Evolutionary conservation across 2,113 vertebrate species (phyloP), one percentile per base, ranked within the genome.

Genomic region (Genyomyrus donnyi): DNA sequence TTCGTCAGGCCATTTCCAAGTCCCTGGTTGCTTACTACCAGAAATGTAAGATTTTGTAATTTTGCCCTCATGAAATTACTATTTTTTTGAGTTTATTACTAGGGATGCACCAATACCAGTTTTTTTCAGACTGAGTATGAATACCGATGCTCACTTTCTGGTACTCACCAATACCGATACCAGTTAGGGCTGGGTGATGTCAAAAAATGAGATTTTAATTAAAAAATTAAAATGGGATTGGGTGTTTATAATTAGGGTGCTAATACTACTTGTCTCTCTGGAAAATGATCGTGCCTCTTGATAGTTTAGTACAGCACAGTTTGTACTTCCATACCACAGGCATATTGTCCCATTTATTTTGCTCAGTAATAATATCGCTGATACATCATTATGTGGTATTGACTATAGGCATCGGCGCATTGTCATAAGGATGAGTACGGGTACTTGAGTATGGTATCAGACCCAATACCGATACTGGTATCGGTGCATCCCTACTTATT

Each of bases 1-100:
- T 99, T 92, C 98, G 98, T 88, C 98, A 99, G 93, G 96, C 98
- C 85, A 99, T 99, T 96, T 99, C 98, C 92, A 99, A 99, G 95
- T 95, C 98, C 56, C 93, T 99, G 94, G 98, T 99, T 92, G 98
- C 98, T 91, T 99, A 99, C 93, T 99, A 99, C 93, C 98, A 99
- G 95, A 99, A 99, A 93, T 99, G 98, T 99, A 95, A 98, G 98
- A n/a, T 8, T n/a, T 21, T 1, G 2, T 62, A n/a, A n/a, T 62
- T 66, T 66, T 66, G 58, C 58, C 24, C 24, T 66, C 9, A 66
- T 27, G 6, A 62, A 62, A n/a, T n/a, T 2, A 62, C 7, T 62
- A 9, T 10, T n/a, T 58, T 58, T 27, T 66, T 11, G 9, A 66
- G n/a, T 27, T 66, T 66, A 27, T 66, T 27, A 27, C n/a, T 27